These are phyloP conservation scores for Cyprinus carpio DNA, from an alignment of 2,113 vertebrate species.

Conservation along the genomic window DNA sequence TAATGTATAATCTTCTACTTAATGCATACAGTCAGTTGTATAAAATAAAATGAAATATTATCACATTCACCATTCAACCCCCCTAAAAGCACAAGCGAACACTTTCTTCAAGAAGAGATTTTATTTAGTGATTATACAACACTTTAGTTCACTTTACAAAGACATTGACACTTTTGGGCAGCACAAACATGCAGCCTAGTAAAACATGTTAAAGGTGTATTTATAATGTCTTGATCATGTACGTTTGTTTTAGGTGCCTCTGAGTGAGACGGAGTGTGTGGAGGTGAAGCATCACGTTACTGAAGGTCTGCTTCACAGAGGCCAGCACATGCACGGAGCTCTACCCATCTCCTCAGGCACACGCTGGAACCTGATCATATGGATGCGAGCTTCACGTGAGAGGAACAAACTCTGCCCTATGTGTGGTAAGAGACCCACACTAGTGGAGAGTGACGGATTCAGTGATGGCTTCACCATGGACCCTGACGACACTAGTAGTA, in stretches of 20 bases:
- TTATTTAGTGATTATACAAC: slow-evolving; percentile 11
- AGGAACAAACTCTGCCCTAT: slow-evolving; percentile 91
- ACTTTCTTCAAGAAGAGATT: background rate
- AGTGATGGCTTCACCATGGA: slow-evolving; percentile 87
- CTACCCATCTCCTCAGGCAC: slow-evolving; percentile 84
- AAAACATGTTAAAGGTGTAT: background rate
- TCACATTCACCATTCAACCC: background rate
- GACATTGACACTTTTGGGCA: background rate
- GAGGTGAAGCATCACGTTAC: slow-evolving; percentile 83
- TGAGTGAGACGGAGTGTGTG: slow-evolving; percentile 72
- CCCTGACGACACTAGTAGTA: fast-evolving
- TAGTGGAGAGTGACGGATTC: slow-evolving; percentile 80
- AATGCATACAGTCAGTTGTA: background rate
- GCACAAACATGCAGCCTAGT: background rate
- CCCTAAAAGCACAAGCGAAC: background rate
- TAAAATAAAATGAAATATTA: background rate
- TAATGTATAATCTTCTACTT: background rate
- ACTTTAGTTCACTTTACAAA: slow-evolving; percentile 19
- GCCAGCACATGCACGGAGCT: slow-evolving; percentile 92
- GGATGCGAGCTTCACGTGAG: slow-evolving; percentile 86
- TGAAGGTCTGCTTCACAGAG: slow-evolving; percentile 86
- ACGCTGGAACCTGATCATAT: slow-evolving; percentile 94
- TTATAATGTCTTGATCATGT: background rate
- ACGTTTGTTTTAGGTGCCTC: slow-evolving; percentile 74
- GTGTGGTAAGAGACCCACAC: slow-evolving; percentile 80